Conservation (phyloP, 2,113 vertebrate genomes). For the Pachycephala philippinensis region DNA sequence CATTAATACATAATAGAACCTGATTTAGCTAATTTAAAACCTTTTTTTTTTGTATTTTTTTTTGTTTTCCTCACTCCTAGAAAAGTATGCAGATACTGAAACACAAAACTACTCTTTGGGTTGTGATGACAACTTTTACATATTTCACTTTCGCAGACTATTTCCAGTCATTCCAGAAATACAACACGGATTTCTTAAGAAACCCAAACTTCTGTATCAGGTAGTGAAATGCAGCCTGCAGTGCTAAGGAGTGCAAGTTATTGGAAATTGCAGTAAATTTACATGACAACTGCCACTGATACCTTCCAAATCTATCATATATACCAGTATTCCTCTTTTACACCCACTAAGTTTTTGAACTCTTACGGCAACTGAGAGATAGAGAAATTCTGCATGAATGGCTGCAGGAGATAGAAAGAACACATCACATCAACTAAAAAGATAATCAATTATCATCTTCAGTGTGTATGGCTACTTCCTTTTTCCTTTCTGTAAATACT, state of each 20-base stretch:
- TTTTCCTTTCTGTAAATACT: not conserved
- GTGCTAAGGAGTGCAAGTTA: not conserved
- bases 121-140: not conserved
- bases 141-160: not conserved
- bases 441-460: not conserved
- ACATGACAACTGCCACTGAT: not conserved
- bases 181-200: not conserved
- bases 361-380: not conserved
- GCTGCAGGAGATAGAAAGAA: not conserved
- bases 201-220: not conserved
- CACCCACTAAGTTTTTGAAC: not conserved
- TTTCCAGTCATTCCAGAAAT: not conserved
- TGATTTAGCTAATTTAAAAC: not conserved
- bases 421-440: not conserved
- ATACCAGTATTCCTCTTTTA: not conserved
- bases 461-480: not conserved
- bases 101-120: not conserved
- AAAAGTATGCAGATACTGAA: not conserved
- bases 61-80: accelerated
- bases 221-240: not conserved
- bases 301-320: not conserved
- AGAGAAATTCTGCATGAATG: not conserved
- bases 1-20: not conserved
- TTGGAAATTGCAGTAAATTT: not conserved
- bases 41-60: no score